Evolutionary conservation across 1,140 invertebrate species (phyloP).

Genomic region (Bombyx mori): ASM3026992v2 NC_085127.1:11244001-11244500

Average conservation of each 20-base stretch:
- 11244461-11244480: conserved; percentile 12
- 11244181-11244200: conserved; percentile 60
- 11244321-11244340: conserved; percentile 99
- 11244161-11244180: conserved; percentile 52
- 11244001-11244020: conserved; percentile 12
- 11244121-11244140: conserved; percentile 53
- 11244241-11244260: conserved; percentile 18
- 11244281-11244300: conserved; percentile 75
- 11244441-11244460: conserved; percentile 11
- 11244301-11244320: conserved; percentile 99
- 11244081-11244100: conserved; percentile 53
- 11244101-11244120: conserved; percentile 48
- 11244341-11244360: conserved; percentile 99
- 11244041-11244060: conserved; percentile 64
- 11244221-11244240: conserved; percentile 21
- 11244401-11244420: conserved; percentile 17
- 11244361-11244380: conserved; percentile 98
- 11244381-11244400: conserved; percentile 25
- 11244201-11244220: conserved; percentile 41
- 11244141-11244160: conserved; percentile 47
- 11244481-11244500: conserved; percentile 30
- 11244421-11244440: conserved; percentile 10
- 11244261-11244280: conserved; percentile 21
- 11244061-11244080: conserved; percentile 54
- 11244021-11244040: conserved; percentile 26